These are phyloP conservation scores for Cyanistes caeruleus DNA, from an alignment of 2,113 vertebrate genomes.

Conservation along the genomic window DNA sequence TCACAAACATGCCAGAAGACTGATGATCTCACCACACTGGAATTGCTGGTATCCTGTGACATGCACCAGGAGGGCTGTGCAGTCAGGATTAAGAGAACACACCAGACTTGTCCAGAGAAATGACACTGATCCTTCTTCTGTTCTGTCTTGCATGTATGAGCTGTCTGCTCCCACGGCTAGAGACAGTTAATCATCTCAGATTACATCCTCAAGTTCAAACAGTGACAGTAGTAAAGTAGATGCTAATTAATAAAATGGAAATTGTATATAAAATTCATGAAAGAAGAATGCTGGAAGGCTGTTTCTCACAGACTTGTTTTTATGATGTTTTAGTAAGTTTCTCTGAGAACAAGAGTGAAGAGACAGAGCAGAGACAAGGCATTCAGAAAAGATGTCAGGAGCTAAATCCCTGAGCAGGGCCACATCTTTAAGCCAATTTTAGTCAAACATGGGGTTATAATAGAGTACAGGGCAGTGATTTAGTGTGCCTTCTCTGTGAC, in stretches of 20 bases:
- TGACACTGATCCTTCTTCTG: not conserved
- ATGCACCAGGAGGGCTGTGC: not conserved
- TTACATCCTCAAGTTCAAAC: not conserved
- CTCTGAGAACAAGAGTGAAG: not conserved
- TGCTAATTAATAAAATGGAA: conserved; percentile 30
- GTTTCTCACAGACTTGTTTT: not conserved
- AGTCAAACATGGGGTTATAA: not conserved
- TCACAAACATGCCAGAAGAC: not conserved
- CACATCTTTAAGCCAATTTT: not conserved
- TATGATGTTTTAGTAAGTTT: not conserved
- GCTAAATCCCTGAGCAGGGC: not conserved
- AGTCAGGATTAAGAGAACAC: not conserved
- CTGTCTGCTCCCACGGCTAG: not conserved
- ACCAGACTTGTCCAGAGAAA: not conserved
- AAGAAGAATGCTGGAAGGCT: not conserved
- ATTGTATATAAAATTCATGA: not conserved
- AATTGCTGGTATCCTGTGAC: not conserved
- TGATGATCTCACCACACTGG: not conserved
- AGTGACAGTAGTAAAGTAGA: not conserved
- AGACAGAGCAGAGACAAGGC: not conserved
- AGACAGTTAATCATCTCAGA: not conserved
- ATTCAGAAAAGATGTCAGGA: not conserved
- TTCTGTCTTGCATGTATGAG: not conserved
- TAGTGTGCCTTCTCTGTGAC: not conserved
- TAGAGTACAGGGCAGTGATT: not conserved